Conservation (phyloP, 2,888 invertebrate genomes). For the Drosophila kokeensis region DNA sequence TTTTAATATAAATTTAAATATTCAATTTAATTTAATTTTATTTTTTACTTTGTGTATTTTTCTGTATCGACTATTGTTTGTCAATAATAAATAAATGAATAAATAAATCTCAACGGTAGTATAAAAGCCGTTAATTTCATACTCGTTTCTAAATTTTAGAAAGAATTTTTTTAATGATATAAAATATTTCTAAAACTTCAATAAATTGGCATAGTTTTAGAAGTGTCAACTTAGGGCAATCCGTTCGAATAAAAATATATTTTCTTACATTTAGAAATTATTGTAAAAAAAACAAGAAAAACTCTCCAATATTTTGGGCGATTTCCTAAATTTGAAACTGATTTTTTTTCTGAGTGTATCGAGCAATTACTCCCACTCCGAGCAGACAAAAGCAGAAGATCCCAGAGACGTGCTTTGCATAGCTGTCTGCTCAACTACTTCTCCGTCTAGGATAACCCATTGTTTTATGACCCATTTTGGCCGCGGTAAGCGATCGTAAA, state of each 20-base stretch:
- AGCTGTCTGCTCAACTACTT: not conserved
- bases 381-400: slow-evolving; percentile 19
- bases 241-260: too few relatives aligned
- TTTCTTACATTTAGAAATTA: not conserved
- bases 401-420: slow-evolving; percentile 17
- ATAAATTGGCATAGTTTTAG: too few relatives aligned
- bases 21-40: not conserved
- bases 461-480: slow-evolving; percentile 79
- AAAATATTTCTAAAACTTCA: too few relatives aligned
- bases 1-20: not conserved
- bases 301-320: not conserved
- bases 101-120: too few relatives aligned
- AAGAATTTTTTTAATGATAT: too few relatives aligned
- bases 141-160: too few relatives aligned
- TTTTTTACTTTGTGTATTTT: too few relatives aligned
- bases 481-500: slow-evolving; percentile 79
- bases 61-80: too few relatives aligned
- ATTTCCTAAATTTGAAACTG: too few relatives aligned
- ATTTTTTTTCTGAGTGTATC: slow-evolving; percentile 1
- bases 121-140: too few relatives aligned
- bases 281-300: not conserved
- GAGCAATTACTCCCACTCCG: slow-evolving; percentile 3
- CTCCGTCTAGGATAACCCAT: slow-evolving; percentile 74
- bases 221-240: not conserved
- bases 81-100: too few relatives aligned